Conservation (phyloP, 2,888 invertebrate genomes). For the Drosophila pseudotalamancana region DNA sequence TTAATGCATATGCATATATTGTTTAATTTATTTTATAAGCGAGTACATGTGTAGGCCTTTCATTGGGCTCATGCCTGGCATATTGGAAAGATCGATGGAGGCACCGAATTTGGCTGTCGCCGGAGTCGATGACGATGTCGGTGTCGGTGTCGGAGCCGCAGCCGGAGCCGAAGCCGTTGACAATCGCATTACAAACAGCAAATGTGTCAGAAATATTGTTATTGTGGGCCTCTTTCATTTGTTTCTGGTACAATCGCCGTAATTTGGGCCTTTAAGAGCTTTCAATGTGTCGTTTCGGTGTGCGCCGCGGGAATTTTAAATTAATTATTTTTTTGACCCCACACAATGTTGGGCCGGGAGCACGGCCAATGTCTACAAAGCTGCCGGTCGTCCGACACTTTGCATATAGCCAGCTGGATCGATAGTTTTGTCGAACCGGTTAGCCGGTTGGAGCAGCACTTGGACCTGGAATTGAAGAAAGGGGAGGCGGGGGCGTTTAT, state of each 20-base stretch:
- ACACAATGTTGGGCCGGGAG: constrained; percentile 57
- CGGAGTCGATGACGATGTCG: no score
- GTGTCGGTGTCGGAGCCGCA: no score
- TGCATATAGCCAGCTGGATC: constrained; percentile 51
- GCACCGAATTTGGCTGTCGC: constrained; percentile 63
- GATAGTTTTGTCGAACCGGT: constrained; percentile 58
- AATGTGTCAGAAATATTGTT: constrained; percentile 77
- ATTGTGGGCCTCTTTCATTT: constrained; percentile 64
- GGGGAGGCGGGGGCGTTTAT: neutral
- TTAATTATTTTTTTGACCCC: constrained; percentile 80
- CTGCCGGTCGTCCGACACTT: constrained; percentile 47
- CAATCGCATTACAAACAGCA: constrained; percentile 72
- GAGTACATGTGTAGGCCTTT: constrained; percentile 8
- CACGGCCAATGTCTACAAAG: constrained; percentile 46
- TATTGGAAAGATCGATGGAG: constrained; percentile 51
- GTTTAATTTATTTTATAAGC: neutral
- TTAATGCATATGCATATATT: neutral
- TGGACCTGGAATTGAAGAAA: neutral
- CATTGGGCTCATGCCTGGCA: constrained; percentile 39
- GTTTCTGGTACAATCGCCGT: constrained; percentile 76
- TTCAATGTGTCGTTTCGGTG: constrained; percentile 78
- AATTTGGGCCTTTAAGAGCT: constrained; percentile 79
- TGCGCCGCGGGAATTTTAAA: constrained; percentile 74
- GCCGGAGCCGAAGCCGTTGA: no score
- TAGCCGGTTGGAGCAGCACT: constrained; percentile 8